These are phyloP conservation scores for Micoletzkya japonica DNA, from an alignment of 2,888 invertebrate genomes.

Conservation along the genomic window DNA sequence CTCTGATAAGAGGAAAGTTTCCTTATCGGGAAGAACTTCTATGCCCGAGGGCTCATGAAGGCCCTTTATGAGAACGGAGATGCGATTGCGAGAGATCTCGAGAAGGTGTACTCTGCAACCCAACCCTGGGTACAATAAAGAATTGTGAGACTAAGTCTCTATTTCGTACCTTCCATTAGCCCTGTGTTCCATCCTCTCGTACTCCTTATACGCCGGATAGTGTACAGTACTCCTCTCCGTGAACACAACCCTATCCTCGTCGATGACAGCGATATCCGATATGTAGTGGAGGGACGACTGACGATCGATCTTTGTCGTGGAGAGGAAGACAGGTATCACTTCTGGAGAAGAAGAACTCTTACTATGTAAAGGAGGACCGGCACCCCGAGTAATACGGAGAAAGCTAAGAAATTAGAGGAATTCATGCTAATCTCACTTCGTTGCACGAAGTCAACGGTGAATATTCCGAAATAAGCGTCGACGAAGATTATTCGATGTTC, in stretches of 20 bases:
- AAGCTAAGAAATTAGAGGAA: not conserved
- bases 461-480: slow-evolving; percentile 16
- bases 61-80: not conserved
- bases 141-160: not conserved
- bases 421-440: not conserved
- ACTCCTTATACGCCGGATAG: not conserved
- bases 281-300: slow-evolving; percentile 18
- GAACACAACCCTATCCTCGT: slow-evolving; percentile 6
- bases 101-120: slow-evolving; percentile 6
- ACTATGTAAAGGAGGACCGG: not conserved
- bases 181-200: slow-evolving; percentile 24
- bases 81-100: slow-evolving; percentile 11
- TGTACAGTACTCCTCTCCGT: slow-evolving; percentile 12
- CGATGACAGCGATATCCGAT: slow-evolving; percentile 13
- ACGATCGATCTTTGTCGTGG: slow-evolving; percentile 3
- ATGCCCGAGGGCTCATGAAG: slow-evolving; percentile 23
- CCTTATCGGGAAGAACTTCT: slow-evolving; percentile 15
- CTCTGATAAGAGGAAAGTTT: slow-evolving; percentile 7
- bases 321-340: not conserved
- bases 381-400: not conserved
- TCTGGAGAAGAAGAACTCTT: not conserved
- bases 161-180: slow-evolving; percentile 20
- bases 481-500: slow-evolving; percentile 8
- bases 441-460: slow-evolving; percentile 16
- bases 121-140: not conserved